A percentile compares a stretch with the other conserved stretches of the same genome.
These are phyloP conservation scores for Cancer borealis DNA, from an alignment of 2,888 invertebrate species.

Conservation along the genomic window DNA sequence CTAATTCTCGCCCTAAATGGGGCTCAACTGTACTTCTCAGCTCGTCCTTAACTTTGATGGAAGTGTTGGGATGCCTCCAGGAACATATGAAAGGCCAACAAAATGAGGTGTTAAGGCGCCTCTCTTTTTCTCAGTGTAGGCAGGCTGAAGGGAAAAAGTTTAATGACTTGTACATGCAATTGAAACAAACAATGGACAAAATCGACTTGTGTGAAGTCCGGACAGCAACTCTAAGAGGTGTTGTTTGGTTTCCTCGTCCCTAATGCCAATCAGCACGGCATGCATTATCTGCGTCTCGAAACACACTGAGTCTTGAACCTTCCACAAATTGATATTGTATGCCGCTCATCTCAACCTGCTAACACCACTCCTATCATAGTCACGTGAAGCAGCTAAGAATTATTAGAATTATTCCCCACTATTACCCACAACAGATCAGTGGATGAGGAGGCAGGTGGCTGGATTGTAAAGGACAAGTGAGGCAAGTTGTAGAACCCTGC, in stretches of 20 bases:
- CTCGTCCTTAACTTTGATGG: background rate
- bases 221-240: background rate
- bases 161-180: background rate
- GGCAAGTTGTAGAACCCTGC: background rate
- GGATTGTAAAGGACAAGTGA: background rate
- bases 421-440: conserved; percentile 2
- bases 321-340: no score
- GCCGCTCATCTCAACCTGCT: no score
- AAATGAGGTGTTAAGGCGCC: conserved; percentile 7
- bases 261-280: background rate
- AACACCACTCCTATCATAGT: background rate
- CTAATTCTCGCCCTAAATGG: no score
- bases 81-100: background rate
- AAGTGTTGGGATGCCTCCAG: background rate
- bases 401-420: background rate
- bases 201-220: conserved; percentile 17
- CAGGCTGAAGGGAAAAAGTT: conserved; percentile 31
- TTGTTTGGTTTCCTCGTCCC: background rate
- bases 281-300: no score
- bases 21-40: background rate
- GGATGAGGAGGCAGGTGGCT: background rate
- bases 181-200: background rate
- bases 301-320: no score
- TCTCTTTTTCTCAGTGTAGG: conserved; percentile 24
- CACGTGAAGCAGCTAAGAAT: background rate